Conservation (phyloP, 2,113 vertebrate species). For the Datnioides undecimradiatus region DNA sequence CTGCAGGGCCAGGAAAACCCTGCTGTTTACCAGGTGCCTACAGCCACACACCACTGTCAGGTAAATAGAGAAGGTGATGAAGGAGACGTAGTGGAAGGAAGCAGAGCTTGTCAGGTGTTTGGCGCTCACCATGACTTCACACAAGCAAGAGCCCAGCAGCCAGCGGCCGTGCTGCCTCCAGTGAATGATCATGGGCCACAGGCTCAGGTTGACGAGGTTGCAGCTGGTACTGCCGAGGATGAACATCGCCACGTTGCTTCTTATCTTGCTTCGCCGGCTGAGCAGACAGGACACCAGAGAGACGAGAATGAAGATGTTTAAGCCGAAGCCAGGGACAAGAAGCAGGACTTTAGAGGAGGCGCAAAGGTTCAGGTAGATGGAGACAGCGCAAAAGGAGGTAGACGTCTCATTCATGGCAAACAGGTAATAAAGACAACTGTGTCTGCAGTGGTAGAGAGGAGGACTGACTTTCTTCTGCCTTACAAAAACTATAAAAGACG, state of each 20-base stretch:
- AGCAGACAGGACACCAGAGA: conserved; percentile 60
- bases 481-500: conserved; percentile 25
- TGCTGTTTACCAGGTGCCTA: conserved; percentile 60
- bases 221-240: conserved; percentile 65
- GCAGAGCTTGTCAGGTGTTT: conserved; percentile 61
- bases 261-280: conserved; percentile 55
- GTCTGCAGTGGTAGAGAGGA: background rate
- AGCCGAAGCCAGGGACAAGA: conserved; percentile 61
- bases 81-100: conserved; percentile 72
- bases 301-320: conserved; percentile 68
- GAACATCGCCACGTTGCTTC: conserved; percentile 61
- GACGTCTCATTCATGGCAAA: conserved; percentile 64
- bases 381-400: conserved; percentile 45
- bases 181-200: conserved; percentile 71
- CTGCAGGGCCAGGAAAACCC: conserved; percentile 64
- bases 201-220: conserved; percentile 63
- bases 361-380: conserved; percentile 56
- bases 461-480: conserved; percentile 9
- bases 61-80: conserved; percentile 73
- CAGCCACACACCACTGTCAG: conserved; percentile 67
- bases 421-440: background rate
- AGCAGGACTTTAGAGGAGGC: conserved; percentile 65
- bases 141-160: conserved; percentile 57
- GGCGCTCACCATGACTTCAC: conserved; percentile 69
- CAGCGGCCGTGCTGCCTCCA: conserved; percentile 65